phyloP scores from a whole-genome alignment of 2,888 invertebrate species.

The Prosopocoilus inquinatus region DNA sequence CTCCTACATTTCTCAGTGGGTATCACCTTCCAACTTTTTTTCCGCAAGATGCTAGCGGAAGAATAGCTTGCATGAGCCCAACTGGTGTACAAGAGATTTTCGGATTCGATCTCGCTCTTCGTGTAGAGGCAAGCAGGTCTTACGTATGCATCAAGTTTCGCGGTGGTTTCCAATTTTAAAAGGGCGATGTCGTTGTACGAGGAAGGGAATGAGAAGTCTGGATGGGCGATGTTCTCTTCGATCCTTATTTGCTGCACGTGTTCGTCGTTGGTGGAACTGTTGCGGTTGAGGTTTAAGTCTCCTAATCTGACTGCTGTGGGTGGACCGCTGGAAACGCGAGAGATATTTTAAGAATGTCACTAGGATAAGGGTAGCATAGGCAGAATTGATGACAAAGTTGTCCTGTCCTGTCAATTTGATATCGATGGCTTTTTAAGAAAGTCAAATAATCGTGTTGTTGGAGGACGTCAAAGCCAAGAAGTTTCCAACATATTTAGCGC shows the following conservation, averaged over 20 bases:
- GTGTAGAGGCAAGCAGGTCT: slow-evolving; percentile 50
- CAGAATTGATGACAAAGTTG: no score
- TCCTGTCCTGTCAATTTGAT: no score
- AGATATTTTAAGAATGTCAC: no score
- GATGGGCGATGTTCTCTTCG: slow-evolving; percentile 41
- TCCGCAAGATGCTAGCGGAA: slow-evolving; percentile 24
- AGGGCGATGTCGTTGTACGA: slow-evolving; percentile 54
- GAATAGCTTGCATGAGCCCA: slow-evolving; percentile 27
- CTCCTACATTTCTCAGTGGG: slow-evolving; percentile 19
- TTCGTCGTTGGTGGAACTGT: slow-evolving; percentile 21
- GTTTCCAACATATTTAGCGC: no score
- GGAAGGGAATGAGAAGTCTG: slow-evolving; percentile 42
- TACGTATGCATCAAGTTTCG: slow-evolving; percentile 40
- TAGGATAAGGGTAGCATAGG: no score
- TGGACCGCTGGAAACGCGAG: slow-evolving; percentile 21
- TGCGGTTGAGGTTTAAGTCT: slow-evolving; percentile 28
- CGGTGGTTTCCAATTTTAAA: slow-evolving; percentile 41
- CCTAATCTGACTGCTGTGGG: slow-evolving; percentile 26
- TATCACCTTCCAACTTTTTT: slow-evolving; percentile 25
- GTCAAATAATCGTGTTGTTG: no score
- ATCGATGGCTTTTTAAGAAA: no score
- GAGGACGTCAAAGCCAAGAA: no score
- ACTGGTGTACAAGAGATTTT: slow-evolving; percentile 25
- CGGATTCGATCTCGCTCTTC: slow-evolving; percentile 4
- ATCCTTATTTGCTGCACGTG: slow-evolving; percentile 36